Conservation (phyloP, 1,140 invertebrate species). For the Procambarus clarkii region DNA sequence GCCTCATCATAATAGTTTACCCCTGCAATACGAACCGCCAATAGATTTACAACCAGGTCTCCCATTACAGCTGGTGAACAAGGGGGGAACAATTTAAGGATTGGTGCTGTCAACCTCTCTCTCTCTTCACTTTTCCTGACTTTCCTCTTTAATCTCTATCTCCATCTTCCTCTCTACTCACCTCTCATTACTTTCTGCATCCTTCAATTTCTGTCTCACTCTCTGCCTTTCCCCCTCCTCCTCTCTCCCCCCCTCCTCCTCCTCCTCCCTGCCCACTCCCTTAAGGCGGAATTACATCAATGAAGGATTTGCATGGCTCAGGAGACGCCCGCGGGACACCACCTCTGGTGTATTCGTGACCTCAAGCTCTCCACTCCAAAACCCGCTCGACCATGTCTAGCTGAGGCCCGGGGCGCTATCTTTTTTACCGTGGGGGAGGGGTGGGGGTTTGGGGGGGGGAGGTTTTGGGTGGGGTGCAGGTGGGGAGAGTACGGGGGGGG, state of each 20-base stretch:
- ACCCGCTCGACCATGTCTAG: neutral
- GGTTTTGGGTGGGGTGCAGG: too few species aligned
- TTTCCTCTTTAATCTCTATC: neutral
- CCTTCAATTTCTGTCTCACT: neutral
- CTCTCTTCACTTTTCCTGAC: neutral
- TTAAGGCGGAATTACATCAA: conserved; percentile 2
- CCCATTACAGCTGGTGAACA: too few species aligned
- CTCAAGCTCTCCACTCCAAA: neutral
- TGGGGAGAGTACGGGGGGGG: neutral
- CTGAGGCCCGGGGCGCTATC: neutral
- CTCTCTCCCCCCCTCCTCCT: neutral
- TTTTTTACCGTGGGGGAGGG: neutral
- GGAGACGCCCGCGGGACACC: neutral
- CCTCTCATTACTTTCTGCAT: neutral
- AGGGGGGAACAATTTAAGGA: too few species aligned
- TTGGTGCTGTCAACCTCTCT: neutral
- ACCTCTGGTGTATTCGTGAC: neutral
- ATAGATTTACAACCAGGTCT: too few species aligned
- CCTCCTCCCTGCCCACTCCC: neutral
- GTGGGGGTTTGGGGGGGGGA: too few species aligned
- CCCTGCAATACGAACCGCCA: too few species aligned
- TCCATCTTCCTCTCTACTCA: neutral
- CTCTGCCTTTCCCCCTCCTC: too few species aligned
- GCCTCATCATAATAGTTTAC: too few species aligned
- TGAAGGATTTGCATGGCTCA: conserved; percentile 2